phyloP scores from a whole-genome alignment of 1,140 invertebrate species.

The Ganaspis sp. region DNA sequence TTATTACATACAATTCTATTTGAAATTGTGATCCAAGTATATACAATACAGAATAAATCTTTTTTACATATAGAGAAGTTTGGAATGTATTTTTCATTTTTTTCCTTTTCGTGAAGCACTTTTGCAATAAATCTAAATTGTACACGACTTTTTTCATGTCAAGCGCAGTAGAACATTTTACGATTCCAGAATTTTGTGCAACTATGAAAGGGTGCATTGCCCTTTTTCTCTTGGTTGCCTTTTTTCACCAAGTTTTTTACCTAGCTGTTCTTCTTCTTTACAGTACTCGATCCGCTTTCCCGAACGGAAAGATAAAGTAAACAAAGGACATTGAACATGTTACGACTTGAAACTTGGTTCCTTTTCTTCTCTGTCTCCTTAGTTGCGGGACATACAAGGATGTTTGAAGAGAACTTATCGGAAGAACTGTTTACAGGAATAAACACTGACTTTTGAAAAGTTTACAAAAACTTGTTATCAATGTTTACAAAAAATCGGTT shows the following conservation, averaged over 20 bases:
- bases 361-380: constrained; percentile 3
- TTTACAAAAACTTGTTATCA: not conserved
- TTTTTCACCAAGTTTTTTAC: not conserved
- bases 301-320: not conserved
- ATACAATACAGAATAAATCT: too few species aligned
- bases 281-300: not conserved
- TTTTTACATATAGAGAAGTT: not conserved
- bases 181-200: not conserved
- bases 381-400: not conserved
- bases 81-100: not conserved
- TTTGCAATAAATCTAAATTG: constrained; percentile 4
- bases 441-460: not conserved
- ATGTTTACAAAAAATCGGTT: too few species aligned
- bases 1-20: too few species aligned
- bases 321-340: constrained; percentile 23
- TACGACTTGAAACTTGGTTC: constrained; percentile 4
- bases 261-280: not conserved
- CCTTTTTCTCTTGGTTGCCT: not conserved
- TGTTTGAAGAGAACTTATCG: not conserved
- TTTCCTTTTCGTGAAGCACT: not conserved
- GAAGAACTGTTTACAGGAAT: not conserved
- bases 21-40: too few species aligned
- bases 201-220: not conserved
- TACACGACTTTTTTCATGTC: not conserved
- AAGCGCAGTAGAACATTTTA: not conserved